A percentile compares a stretch with the other conserved stretches of the same genome.
Conservation (phyloP, 2,888 invertebrate genomes). For the Phoronis australis region DNA sequence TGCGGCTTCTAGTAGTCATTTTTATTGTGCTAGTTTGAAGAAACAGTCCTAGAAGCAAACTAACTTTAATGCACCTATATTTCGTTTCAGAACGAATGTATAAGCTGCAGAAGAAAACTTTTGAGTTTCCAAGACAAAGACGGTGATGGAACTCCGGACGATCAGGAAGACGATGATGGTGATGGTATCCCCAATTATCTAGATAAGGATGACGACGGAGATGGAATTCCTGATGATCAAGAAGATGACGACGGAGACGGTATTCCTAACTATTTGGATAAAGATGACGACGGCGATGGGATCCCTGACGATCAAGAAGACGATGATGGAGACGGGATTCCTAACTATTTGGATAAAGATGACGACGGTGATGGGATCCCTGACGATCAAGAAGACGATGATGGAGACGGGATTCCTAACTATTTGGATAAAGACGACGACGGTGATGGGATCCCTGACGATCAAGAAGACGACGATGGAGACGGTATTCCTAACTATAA, state of each 20-base stretch:
- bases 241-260: conserved; percentile 32
- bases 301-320: conserved; percentile 28
- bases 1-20: no score
- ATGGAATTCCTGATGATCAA: no score
- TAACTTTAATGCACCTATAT: no score
- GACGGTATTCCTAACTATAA: conserved; percentile 22
- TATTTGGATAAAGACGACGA: conserved; percentile 27
- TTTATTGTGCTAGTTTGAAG: no score
- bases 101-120: no score
- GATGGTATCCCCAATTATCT: conserved; percentile 31
- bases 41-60: no score
- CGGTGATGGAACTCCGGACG: no score
- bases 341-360: conserved; percentile 24
- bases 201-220: conserved; percentile 19
- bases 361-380: conserved; percentile 39
- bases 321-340: conserved; percentile 20
- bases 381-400: conserved; percentile 18
- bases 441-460: conserved; percentile 26
- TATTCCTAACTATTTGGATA: conserved; percentile 22
- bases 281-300: conserved; percentile 34
- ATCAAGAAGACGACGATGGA: conserved; percentile 17
- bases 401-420: conserved; percentile 24
- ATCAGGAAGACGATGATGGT: conserved; percentile 22
- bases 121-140: conserved; percentile 16
- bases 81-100: no score